phyloP scores from a whole-genome alignment of 2,888 invertebrate genomes.

The Abrostola triplasia region DNA sequence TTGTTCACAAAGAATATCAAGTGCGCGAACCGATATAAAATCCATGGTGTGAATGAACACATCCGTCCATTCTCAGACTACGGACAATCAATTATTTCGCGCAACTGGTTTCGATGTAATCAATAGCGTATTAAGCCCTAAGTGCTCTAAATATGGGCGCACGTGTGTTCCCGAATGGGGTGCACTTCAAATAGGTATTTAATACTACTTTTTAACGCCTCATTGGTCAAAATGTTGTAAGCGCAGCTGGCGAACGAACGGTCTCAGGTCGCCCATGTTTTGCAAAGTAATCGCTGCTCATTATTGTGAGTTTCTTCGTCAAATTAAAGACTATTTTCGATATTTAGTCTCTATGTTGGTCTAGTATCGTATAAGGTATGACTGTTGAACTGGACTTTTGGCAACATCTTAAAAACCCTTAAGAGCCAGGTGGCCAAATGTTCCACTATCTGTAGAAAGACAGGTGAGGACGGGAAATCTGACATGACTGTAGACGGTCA shows the following conservation, averaged over 20 bases:
- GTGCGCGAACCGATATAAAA: neutral
- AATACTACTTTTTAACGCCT: neutral
- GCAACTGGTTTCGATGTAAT: slow-evolving; percentile 43
- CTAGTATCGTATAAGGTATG: no score
- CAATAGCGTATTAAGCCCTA: slow-evolving; percentile 52
- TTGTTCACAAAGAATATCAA: neutral
- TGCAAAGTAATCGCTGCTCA: no score
- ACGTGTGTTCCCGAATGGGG: slow-evolving; percentile 42
- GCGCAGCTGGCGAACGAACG: neutral
- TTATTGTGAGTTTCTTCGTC: no score
- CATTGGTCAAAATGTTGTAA: neutral
- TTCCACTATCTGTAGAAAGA: no score
- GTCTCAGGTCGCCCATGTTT: no score
- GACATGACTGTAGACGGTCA: no score
- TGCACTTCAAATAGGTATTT: slow-evolving; percentile 6
- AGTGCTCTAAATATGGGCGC: slow-evolving; percentile 44
- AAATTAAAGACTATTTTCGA: no score
- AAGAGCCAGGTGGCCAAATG: no score
- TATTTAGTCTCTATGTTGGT: no score
- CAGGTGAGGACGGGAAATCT: no score
- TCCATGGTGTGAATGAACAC: slow-evolving; percentile 37
- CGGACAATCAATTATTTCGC: slow-evolving; percentile 31
- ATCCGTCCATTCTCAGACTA: slow-evolving; percentile 37
- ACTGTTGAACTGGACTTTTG: no score
- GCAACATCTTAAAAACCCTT: no score